phyloP scores from a whole-genome alignment of 2,797 vertebrate genomes.

The Sternotherus odoratus region DNA sequence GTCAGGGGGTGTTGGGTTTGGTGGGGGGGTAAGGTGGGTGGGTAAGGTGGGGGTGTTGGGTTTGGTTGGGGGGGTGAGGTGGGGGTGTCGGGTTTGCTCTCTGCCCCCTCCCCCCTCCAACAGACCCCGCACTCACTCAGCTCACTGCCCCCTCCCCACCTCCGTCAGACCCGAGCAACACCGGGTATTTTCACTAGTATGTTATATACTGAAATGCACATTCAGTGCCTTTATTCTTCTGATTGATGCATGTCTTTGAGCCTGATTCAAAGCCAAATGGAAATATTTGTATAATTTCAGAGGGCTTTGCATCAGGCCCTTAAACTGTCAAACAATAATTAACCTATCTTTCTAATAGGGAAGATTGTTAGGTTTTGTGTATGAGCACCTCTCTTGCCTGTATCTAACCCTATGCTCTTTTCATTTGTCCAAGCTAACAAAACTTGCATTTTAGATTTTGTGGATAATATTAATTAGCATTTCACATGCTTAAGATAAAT shows the following conservation, averaged over 20 bases:
- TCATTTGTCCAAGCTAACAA: slow-evolving; percentile 14
- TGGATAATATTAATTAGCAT: slow-evolving; percentile 70
- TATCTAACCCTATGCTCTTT: background rate
- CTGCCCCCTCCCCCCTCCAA: too few species aligned
- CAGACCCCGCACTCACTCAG: too few species aligned
- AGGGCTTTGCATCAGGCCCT: background rate
- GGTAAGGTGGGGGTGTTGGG: too few species aligned
- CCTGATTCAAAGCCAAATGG: slow-evolving; percentile 1
- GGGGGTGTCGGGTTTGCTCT: too few species aligned
- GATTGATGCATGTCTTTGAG: slow-evolving; percentile 15
- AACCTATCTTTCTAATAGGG: slow-evolving; percentile 27
- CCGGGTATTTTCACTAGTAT: too few species aligned
- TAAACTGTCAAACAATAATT: slow-evolving; percentile 53
- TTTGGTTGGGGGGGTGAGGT: too few species aligned
- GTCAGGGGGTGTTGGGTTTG: too few species aligned
- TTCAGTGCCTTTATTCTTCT: background rate
- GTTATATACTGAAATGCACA: background rate
- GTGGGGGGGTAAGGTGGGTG: too few species aligned
- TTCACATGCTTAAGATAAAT: slow-evolving; percentile 63
- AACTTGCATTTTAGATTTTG: slow-evolving; percentile 42
- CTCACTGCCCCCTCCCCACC: too few species aligned
- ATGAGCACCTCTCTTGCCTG: background rate
- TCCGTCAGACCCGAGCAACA: too few species aligned
- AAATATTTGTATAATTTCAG: background rate
- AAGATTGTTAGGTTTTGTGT: slow-evolving; percentile 8